Base-by-base conservation (phyloP, 2,113 vertebrate genomes). In the Anarhynchus alexandrinus region DNA sequence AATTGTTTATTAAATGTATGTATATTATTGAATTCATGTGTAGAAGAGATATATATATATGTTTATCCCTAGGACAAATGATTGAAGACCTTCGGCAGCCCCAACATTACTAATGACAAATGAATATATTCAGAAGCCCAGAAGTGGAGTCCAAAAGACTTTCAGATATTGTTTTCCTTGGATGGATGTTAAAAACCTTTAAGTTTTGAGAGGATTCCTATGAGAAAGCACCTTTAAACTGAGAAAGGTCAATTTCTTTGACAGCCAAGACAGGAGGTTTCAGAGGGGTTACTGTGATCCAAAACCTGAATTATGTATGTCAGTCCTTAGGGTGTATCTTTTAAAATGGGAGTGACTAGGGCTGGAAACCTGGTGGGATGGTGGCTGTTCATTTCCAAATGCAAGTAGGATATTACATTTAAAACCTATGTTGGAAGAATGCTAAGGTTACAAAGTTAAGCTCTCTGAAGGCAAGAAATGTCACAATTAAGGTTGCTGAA, bases 161-260 rank as follows among this genome's bases (percentile, higher is more conserved):
- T 95, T 94, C 29, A 92, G 73, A 58, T 61, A 45, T 5, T 96
- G 95, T 95, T 96, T 95, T 93, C 80, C 91, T 95, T 93, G 86
- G 89, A 80, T 55, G 58, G 74, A 85, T 95, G 84, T 93, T 97
- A 86, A 97, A 94, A 97, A 82, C 54, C 62, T 94, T 77, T 89
- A 94, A 58, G 70, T 95, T 94, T 94, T 89, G 80, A 91, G 89
- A 87, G 66, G 78, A 87, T 93, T 96, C 94, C 93, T 94, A 34
- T 85, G 94, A 97, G 95, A 95, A 72, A 91, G 62, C 86, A 91
- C 88, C 94, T 96, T 94, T 96, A 96, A 96, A 94, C 83, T 72
- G 54, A 94, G 83, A 92, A 93, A 91, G 91, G 95, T 95, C 91
- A 95, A 95, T 94, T 95, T 96, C 57, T 97, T 95, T 97, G 95